Evolutionary conservation across 2,888 invertebrate genomes (phyloP).

Genomic region (Endotricha flammealis): DNA sequence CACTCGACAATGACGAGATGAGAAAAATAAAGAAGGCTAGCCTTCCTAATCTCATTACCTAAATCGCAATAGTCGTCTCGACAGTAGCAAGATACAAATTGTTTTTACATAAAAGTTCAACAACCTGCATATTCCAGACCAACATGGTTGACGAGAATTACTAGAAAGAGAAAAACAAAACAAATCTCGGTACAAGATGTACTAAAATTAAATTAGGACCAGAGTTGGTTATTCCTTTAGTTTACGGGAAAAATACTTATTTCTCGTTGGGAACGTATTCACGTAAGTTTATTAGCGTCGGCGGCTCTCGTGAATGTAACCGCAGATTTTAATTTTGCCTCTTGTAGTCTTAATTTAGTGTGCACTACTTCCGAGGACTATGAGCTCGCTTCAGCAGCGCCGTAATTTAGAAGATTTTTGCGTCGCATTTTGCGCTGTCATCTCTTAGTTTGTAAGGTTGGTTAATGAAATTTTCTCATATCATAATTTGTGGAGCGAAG

Average conservation of each 20-base stretch:
- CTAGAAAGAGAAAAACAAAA: no score
- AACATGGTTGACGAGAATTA: no score
- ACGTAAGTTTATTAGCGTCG: constrained; percentile 49
- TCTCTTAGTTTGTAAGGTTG: background rate
- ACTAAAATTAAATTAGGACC: constrained; percentile 6
- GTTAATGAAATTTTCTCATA: background rate
- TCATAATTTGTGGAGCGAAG: no score
- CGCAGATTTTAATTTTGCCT: constrained; percentile 58
- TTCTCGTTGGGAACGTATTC: constrained; percentile 33
- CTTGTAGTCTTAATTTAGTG: constrained; percentile 51
- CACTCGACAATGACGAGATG: no score
- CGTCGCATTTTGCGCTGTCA: constrained; percentile 1
- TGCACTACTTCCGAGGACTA: constrained; percentile 30
- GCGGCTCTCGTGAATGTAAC: constrained; percentile 42
- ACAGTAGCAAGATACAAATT: no score
- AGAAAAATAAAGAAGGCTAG: no score
- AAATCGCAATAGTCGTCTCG: no score
- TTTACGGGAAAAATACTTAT: constrained; percentile 24
- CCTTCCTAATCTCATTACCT: no score
- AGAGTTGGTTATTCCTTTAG: constrained; percentile 14
- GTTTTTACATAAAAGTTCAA: no score
- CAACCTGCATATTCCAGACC: no score
- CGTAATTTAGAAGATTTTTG: constrained; percentile 8
- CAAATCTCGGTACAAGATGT: background rate
- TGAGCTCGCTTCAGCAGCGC: constrained; percentile 6